Conservation (phyloP, 2,797 vertebrate genomes). For the Cottoperca gobio region DNA sequence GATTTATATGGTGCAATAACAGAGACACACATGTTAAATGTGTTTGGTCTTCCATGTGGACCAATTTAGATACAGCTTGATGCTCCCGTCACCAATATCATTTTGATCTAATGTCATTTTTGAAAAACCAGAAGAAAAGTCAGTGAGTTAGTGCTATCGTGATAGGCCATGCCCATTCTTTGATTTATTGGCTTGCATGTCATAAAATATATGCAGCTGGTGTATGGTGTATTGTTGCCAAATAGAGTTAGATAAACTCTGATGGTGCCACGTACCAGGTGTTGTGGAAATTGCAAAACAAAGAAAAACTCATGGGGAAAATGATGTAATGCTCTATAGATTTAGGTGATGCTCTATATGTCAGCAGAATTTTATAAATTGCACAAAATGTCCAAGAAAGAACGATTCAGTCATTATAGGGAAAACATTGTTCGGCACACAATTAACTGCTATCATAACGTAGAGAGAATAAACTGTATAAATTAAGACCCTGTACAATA, state of each 20-base stretch:
- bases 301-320: background rate
- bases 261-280: background rate
- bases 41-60: background rate
- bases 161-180: background rate
- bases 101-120: background rate
- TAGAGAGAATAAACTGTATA: background rate
- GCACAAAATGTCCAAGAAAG: background rate
- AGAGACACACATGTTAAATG: background rate
- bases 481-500: too few relatives aligned
- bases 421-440: background rate
- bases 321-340: background rate
- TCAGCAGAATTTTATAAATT: background rate
- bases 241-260: background rate
- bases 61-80: background rate
- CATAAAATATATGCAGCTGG: background rate
- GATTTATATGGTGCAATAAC: background rate
- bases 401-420: background rate
- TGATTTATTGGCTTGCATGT: background rate
- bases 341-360: background rate
- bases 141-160: background rate
- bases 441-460: background rate
- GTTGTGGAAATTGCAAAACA: background rate
- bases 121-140: background rate
- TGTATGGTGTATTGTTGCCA: background rate
- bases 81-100: background rate